Conservation (phyloP, 2,113 vertebrate genomes). For the Dicrurus megarhynchus region DNA sequence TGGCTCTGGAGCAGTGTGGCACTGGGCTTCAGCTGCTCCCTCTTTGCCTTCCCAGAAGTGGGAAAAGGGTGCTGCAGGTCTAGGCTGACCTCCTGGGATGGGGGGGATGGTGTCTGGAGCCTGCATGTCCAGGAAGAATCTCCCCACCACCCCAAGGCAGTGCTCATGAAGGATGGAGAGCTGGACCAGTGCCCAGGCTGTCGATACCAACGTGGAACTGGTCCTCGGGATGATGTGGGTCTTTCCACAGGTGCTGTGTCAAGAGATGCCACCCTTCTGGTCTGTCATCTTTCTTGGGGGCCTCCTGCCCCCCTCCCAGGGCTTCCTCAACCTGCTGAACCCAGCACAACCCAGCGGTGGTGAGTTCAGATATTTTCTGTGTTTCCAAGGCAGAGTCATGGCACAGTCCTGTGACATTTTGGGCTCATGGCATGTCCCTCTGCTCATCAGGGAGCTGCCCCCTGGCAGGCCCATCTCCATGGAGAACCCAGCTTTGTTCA, state of each 20-base stretch:
- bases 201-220: fast-evolving
- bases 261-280: not conserved
- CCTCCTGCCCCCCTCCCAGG: constrained; percentile 1
- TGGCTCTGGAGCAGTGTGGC: not conserved
- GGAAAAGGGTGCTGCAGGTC: not conserved
- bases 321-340: not conserved
- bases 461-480: not conserved
- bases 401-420: not conserved
- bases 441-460: not conserved
- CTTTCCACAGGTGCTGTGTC: not conserved
- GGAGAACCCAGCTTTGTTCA: not conserved
- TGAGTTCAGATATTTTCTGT: not conserved
- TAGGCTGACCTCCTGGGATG: not conserved
- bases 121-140: not conserved
- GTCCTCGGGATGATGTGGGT: not conserved
- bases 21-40: not conserved
- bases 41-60: not conserved
- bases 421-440: not conserved
- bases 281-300: not conserved
- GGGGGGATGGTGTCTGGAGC: not conserved
- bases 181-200: not conserved
- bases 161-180: not conserved
- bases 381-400: fast-evolving
- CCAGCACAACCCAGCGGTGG: not conserved
- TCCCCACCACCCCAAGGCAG: fast-evolving